Percentiles rank a stretch among this genome's conserved stretches.
These are phyloP conservation scores for Pristionchus entomophagus DNA, from an alignment of 2,888 invertebrate genomes.

Conservation along the genomic window DNA sequence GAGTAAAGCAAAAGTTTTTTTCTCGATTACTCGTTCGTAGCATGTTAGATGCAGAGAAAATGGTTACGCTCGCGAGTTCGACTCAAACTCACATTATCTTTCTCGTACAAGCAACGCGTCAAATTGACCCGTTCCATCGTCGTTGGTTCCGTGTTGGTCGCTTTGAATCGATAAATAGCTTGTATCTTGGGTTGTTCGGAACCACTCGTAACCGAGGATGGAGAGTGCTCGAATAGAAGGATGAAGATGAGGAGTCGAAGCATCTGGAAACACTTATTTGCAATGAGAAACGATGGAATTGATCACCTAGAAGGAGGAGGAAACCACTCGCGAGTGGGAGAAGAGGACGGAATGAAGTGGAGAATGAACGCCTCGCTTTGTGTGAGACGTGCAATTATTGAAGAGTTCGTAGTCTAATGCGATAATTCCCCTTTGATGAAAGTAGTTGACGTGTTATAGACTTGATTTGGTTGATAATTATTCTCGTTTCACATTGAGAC, in stretches of 20 bases:
- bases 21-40: not conserved
- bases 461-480: not conserved
- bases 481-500: not conserved
- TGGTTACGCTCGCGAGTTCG: too few species aligned
- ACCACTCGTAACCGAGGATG: not conserved
- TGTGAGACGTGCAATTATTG: too few species aligned
- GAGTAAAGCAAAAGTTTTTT: not conserved
- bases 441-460: not conserved
- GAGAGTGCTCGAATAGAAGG: not conserved
- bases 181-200: not conserved
- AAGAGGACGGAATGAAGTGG: not conserved
- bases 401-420: too few species aligned
- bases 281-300: not conserved
- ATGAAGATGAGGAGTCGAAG: not conserved
- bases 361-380: not conserved
- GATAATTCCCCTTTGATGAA: too few species aligned
- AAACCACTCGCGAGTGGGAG: not conserved
- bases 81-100: too few species aligned
- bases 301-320: not conserved
- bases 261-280: not conserved
- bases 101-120: not conserved
- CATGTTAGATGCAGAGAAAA: too few species aligned
- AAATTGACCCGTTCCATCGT: not conserved
- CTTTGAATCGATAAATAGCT: not conserved
- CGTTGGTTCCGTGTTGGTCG: not conserved